A percentile compares a stretch with the other conserved stretches of the same genome.
Conservation (phyloP, 2,113 vertebrate species). For the Pogona vitticeps region DNA sequence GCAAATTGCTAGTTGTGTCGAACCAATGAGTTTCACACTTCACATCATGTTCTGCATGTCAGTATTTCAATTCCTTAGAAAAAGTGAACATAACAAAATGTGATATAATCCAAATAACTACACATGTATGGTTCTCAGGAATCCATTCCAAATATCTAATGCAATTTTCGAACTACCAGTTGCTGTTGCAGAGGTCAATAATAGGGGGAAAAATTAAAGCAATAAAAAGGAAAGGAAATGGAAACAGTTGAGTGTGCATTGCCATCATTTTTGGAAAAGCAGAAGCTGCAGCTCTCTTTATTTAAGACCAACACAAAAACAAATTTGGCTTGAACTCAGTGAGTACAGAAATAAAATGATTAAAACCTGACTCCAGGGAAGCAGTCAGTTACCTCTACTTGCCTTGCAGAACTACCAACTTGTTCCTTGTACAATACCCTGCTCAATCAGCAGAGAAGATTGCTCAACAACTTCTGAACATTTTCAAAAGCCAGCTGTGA, state of each 20-base stretch:
- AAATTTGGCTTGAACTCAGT: neutral
- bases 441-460: neutral
- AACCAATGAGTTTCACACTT: slow-evolving; percentile 24
- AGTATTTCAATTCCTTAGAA: slow-evolving; percentile 47
- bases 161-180: neutral
- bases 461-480: neutral
- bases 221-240: neutral
- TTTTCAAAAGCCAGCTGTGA: neutral
- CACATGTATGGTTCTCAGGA: slow-evolving; percentile 8
- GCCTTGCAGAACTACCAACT: neutral
- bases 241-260: neutral
- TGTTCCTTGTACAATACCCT: neutral
- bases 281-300: neutral
- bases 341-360: slow-evolving; percentile 18
- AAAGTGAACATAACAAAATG: slow-evolving; percentile 46
- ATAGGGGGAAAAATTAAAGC: neutral
- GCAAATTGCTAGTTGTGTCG: slow-evolving; percentile 14
- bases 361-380: accelerated
- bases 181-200: neutral
- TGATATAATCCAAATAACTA: neutral
- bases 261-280: neutral
- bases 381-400: neutral
- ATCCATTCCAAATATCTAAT: slow-evolving; percentile 2
- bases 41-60: slow-evolving; percentile 8
- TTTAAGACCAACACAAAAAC: neutral